phyloP scores from a whole-genome alignment of 2,113 vertebrate species.

The Ptychochromis oligacanthus region DNA sequence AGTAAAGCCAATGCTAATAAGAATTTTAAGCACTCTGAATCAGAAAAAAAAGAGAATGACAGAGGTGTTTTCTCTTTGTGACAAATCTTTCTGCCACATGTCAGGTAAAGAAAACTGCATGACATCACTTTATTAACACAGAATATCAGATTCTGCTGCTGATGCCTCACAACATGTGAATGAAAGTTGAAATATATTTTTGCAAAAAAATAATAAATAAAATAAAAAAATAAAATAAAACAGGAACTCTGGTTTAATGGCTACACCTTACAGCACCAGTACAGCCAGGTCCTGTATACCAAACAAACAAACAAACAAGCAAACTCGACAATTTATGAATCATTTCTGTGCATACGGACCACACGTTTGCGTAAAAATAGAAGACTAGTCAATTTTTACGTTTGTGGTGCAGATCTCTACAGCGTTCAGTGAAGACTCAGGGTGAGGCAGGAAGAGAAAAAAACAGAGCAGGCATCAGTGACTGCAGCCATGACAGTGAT shows the following conservation, averaged over 20 bases:
- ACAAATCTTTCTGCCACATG: not conserved
- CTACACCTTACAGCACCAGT: not conserved
- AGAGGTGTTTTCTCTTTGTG: not conserved
- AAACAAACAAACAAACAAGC: too few species aligned
- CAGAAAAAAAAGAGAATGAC: not conserved
- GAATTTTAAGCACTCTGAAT: not conserved
- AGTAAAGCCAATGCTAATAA: not conserved
- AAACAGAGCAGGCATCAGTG: not conserved
- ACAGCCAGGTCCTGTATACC: too few species aligned
- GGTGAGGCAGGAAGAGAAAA: not conserved
- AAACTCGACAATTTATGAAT: too few species aligned
- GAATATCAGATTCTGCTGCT: not conserved
- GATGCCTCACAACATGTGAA: not conserved
- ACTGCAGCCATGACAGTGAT: not conserved
- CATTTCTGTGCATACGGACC: too few species aligned
- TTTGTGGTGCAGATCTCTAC: not conserved
- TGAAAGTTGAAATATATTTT: not conserved
- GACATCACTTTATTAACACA: not conserved
- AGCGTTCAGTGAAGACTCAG: rapidly evolving
- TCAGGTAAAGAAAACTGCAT: not conserved
- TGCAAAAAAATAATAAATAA: not conserved
- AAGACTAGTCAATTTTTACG: not conserved
- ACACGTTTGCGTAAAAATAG: too few species aligned
- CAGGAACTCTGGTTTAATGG: not conserved
- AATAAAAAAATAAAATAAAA: not conserved